Base-by-base conservation (phyloP, 2,888 invertebrate species). In the Thumatha senex region DNA sequence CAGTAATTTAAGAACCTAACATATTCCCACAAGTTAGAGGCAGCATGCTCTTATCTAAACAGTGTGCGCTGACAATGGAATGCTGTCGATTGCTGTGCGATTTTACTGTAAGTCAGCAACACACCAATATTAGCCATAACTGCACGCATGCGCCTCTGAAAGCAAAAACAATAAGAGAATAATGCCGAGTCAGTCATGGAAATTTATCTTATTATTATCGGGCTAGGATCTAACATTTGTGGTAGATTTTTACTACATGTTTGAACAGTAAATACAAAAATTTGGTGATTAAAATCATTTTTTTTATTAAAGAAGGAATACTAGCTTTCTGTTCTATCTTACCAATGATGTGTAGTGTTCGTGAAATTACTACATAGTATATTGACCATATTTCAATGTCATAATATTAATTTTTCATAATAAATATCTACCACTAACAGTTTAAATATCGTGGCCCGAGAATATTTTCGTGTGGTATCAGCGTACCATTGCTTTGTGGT, bases 131-230 rank as follows among this genome's bases (percentile, higher is more conserved):
- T 90, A 89, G 85, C 90, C 92, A 76, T 85, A 82, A 85, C 89
- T 84, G 87, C 85, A 82, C 84, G 90, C 92, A 92, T 92, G 92
- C 87, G 92, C 92, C 92, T 92, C 92, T 92, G 92, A 89, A 92
- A 92, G 76, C 76, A 88, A 89, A 87, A 89, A 82, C 86, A 78
- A 81, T 78, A 44, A 44, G 85, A 88, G 83, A 89, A 89, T 89
- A 87, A 88, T 90, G 92, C 92, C 80, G 73, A 89, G 89, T 86
- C 86, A 85, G 92, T 91, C 90, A 90, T 90, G 90, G 91, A 89
- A 88, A 89, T 90, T 90, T 87, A 76, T 76, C 67, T 67, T 43
- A 58, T 53, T 78, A 75, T 75, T 72, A 62, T 76, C 78, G 74
- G 77, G 76, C 77, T 70, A 76, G 58, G 75, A 80, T 77, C 55